Percentiles rank a stretch among this genome's conserved stretches.
Conservation (phyloP, 1,140 invertebrate species). For the Mesaphorura yosii region DNA sequence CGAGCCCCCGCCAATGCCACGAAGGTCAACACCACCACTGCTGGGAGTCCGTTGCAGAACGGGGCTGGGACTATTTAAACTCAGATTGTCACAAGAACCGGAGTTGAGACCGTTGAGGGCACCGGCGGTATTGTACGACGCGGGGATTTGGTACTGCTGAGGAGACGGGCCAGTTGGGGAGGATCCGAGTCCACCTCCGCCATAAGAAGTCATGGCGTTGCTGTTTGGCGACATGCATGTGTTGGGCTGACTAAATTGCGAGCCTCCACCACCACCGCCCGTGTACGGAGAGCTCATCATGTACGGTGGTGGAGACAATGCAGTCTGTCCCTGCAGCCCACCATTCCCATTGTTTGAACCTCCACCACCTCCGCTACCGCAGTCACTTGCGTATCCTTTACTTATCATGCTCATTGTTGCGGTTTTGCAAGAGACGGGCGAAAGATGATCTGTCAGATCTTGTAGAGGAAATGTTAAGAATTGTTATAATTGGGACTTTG, state of each 20-base stretch:
- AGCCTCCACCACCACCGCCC: conserved; percentile 4
- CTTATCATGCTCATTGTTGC: too few species aligned
- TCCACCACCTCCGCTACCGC: conserved; percentile 15
- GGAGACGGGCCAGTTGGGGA: not conserved
- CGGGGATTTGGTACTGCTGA: too few species aligned
- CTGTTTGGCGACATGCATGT: conserved; percentile 24
- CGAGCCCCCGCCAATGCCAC: conserved; percentile 41
- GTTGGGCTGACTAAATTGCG: conserved; percentile 20
- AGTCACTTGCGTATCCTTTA: too few species aligned
- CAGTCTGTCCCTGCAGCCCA: conserved; percentile 19
- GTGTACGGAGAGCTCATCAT: conserved; percentile 14
- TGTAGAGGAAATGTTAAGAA: too few species aligned
- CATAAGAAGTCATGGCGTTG: not conserved
- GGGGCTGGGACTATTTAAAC: conserved; percentile 27
- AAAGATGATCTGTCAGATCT: too few species aligned
- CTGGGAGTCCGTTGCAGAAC: conserved; percentile 14
- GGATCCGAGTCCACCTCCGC: not conserved
- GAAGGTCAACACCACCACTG: conserved; percentile 7
- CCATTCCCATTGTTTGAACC: conserved; percentile 12
- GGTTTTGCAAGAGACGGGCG: too few species aligned
- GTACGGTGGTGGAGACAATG: conserved; percentile 26
- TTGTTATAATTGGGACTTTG: too few species aligned
- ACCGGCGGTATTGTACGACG: conserved; percentile 18
- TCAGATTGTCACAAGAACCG: conserved; percentile 31
- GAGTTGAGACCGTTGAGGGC: conserved; percentile 19